phyloP scores from a whole-genome alignment of 2,888 invertebrate genomes.

The Dasysyrphus albostriatus region DNA sequence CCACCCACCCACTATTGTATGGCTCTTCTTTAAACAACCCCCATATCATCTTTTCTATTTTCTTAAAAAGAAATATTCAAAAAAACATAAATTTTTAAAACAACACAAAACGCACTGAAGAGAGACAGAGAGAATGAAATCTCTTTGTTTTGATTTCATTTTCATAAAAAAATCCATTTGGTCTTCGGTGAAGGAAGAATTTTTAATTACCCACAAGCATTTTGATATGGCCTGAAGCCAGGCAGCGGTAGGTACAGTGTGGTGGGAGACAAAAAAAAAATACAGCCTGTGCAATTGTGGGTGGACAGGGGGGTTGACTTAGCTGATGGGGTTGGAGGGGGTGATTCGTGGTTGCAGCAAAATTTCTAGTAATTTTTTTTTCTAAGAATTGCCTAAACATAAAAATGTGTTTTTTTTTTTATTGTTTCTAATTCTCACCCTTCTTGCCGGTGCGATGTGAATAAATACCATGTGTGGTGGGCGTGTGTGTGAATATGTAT shows the following conservation, averaged over 20 bases:
- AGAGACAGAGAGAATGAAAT: not conserved
- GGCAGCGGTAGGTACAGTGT: constrained; percentile 43
- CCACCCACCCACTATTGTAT: not conserved
- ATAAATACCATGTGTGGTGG: constrained; percentile 19
- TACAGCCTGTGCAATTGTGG: not conserved
- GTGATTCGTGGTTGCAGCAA: not conserved
- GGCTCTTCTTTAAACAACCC: constrained; percentile 28
- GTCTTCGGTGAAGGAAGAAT: constrained; percentile 49
- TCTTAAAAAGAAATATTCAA: constrained; percentile 32
- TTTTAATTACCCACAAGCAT: constrained; percentile 72
- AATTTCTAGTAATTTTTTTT: not conserved
- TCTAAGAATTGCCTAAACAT: constrained; percentile 7
- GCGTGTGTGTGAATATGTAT: not conserved
- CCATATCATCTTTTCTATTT: constrained; percentile 37
- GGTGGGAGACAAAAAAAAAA: constrained; percentile 5
- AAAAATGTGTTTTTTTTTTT: constrained; percentile 20
- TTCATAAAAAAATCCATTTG: constrained; percentile 36
- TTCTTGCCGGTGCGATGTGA: not conserved
- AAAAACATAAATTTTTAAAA: not conserved
- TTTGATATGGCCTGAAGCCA: constrained; percentile 37
- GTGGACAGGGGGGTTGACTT: not conserved
- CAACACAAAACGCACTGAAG: constrained; percentile 43
- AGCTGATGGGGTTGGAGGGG: not conserved
- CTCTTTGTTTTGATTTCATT: constrained; percentile 71
- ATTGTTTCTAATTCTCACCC: constrained; percentile 1